Percentiles rank a stretch among this genome's conserved stretches.
These are phyloP conservation scores for Leiothrix lutea DNA, from an alignment of 2,113 vertebrate species.

Conservation along the genomic window DNA sequence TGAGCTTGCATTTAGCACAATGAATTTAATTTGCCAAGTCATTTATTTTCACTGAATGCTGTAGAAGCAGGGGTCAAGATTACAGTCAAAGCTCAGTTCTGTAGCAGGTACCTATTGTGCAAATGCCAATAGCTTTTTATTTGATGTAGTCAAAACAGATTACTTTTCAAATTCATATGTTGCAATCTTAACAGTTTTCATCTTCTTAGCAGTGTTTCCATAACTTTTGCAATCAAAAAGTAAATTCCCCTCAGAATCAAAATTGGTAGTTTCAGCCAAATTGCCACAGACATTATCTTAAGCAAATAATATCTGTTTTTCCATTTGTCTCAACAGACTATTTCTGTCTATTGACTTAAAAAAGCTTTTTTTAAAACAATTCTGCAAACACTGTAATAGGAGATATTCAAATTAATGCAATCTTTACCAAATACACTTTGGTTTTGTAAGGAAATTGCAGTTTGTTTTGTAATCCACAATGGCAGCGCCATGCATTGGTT, in stretches of 20 bases:
- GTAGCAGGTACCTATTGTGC: slow-evolving; percentile 17
- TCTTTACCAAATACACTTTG: background rate
- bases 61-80: slow-evolving; percentile 25
- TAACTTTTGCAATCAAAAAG: slow-evolving; percentile 25
- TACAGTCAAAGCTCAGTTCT: slow-evolving; percentile 20
- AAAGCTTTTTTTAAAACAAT: background rate
- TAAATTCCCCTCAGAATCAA: slow-evolving; percentile 4
- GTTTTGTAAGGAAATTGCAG: background rate
- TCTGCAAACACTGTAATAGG: background rate
- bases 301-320: background rate
- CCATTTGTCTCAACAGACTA: background rate
- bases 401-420: background rate
- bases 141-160: slow-evolving; percentile 24
- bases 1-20: background rate
- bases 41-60: slow-evolving; percentile 23
- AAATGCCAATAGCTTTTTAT: slow-evolving; percentile 31
- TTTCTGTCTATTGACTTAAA: background rate
- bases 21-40: slow-evolving; percentile 27
- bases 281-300: background rate
- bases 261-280: background rate
- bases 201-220: background rate
- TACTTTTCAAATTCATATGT: slow-evolving; percentile 4
- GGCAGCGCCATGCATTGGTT: background rate
- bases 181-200: slow-evolving; percentile 25
- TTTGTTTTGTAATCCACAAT: background rate